A percentile compares a stretch with the other conserved stretches of the same genome.
These are phyloP conservation scores for Trichopoda pennipes DNA, from an alignment of 2,888 invertebrate genomes.

Conservation along the genomic window DNA sequence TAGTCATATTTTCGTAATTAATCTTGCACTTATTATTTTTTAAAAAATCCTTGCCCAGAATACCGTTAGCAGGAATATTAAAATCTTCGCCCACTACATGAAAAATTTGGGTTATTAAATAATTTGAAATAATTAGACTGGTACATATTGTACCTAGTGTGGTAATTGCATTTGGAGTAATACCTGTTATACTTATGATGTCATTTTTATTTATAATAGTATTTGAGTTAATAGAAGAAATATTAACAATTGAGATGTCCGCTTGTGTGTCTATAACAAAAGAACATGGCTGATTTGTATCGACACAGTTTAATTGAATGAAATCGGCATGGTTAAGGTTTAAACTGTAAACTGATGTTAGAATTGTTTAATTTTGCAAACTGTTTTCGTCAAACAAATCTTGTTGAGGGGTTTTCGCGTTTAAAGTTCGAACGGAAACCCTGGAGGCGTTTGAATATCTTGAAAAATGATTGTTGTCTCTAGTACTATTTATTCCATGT, in stretches of 20 bases:
- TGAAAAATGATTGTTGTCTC: too few species aligned
- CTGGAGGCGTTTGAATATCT: too few species aligned
- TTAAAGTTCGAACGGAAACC: not conserved
- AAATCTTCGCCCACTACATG: not conserved
- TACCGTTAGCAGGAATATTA: not conserved
- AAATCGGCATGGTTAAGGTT: not conserved
- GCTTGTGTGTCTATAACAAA: not conserved
- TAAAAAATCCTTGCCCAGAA: not conserved
- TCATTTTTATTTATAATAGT: not conserved
- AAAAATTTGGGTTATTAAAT: not conserved
- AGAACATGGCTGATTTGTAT: not conserved
- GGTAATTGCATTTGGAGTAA: not conserved
- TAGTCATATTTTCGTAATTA: not conserved
- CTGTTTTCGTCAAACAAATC: not conserved
- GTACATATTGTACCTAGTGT: not conserved
- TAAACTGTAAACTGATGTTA: not conserved
- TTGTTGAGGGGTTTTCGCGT: not conserved
- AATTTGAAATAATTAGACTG: not conserved
- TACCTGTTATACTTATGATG: not conserved
- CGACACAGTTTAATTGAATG: not conserved
- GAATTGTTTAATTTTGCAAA: not conserved
- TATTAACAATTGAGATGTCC: not conserved
- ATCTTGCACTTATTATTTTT: not conserved
- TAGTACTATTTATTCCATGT: too few species aligned
- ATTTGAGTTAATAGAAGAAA: not conserved